Evolutionary conservation across 2,797 vertebrate genomes (phyloP), one percentile per base, ranked within the genome.

Genomic region (Gouania willdenowi): DNA sequence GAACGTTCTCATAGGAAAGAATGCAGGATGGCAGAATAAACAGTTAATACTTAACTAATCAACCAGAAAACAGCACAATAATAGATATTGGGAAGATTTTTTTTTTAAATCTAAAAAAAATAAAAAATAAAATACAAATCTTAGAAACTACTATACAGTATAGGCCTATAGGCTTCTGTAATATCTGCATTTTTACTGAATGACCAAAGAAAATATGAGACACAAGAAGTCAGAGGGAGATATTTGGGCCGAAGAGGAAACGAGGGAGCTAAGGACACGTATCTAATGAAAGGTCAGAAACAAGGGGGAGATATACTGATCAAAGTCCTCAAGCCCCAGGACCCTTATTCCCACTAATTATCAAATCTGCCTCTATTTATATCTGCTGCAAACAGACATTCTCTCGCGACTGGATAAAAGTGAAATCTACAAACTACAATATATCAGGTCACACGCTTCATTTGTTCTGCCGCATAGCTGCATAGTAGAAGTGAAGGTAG

Each of bases 321-420:
- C 69, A 77, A 82, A 81, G 67, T 71, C 59, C 66, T 56, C 49
- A 51, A 73, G 77, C 77, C 71, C 68, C 66, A 58, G 62, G 75
- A 80, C 81, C 74, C 85, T 82, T 61, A 75, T 77, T 85, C 85
- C 72, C 53, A 75, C 72, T 84, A 86, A 87, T 87, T 84, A 83
- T 80, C 71, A 83, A 87, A 88, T 84, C 70, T 71, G 56, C 36
- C 50, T 70, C 83, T 83, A 87, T 87, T 85, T 87, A 85, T 87
- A 89, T 83, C 78, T 75, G 69, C 50, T 50, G 71, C 71, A 86
- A 86, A 71, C 71, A 70, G 63, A 66, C 43, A 11, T 76, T 53
- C 64, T 71, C 75, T 76, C 71, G 42, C 43, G 71, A 75, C 71
- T 85, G 73, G 60, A 68, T 69, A 77, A 66, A 81, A 86, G 64